Base-by-base conservation (phyloP, 53 echinoderm and acorn worm species). In the Actinopyga echinites region DNA sequence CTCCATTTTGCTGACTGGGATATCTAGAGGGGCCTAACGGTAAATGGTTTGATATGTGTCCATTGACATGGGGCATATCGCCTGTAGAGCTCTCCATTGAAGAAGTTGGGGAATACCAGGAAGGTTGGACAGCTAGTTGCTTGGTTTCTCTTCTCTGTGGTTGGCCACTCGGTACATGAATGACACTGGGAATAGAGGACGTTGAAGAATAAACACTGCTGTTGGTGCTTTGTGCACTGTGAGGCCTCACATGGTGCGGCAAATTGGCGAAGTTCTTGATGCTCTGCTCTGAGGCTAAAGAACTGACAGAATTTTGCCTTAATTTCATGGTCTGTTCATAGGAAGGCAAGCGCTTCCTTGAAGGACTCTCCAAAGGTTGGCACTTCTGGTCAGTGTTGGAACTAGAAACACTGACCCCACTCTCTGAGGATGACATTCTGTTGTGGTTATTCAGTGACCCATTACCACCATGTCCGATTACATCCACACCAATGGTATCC, bases 131-230 rank as follows among this genome's bases (percentile, higher is more conserved):
- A 30, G 33, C 33, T 22, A 22, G 35, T 32, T 79, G 79, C 29
- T 58, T 59, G 35, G 57, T 22, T 15, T 59, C 44, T 22, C 23
- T 42, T 6, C 37, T 34, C 19, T 22, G 81, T 22, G 62, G 22
- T 25, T 61, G 60, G 38, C n/a, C 57, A 20, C 71, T 34, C 21
- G 84, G 89, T 24, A 95, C 86, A 19, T 93, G 92, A 3, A 96
- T 96, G 12, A 94, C 97, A 62, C 97, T 96, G 13, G 92, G 92
- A n/a, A 96, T 88, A 6, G 93, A 93, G 1, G 99, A 95, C 1
- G 92, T 90, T 0, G 94, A 94, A 17, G 94, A 92, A 75, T 92
- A 99, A 58, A 95, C 74, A 62, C 99, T 95, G 52, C 99, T 91
- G 60, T 87, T 85, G 1, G 99, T 85, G 59, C 94, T 99, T 52